Base-by-base conservation (phyloP, 2,113 vertebrate genomes). In the Ammospiza caudacuta region DNA sequence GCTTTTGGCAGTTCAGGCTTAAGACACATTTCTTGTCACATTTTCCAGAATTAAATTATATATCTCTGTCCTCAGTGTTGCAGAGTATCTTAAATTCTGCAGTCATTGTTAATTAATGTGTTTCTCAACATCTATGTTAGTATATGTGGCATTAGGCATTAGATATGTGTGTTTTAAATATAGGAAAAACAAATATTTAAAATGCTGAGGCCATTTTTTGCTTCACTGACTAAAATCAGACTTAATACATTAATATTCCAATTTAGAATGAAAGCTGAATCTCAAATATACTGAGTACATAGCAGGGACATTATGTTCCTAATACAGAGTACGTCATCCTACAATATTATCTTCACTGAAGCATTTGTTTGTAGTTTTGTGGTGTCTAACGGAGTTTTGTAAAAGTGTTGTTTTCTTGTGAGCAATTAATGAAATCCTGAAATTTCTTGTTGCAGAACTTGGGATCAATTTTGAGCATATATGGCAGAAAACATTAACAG, bases 381-480 rank as follows among this genome's bases (percentile, higher is more conserved):
- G 47, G 1, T 70, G 29, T 41, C 44, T 54, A 37, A 37, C 13
- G 8, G 5, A 2, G 83, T 92, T 74, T 59, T 86, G 37, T 64
- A 28, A 37, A 87, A 74, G 11, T 29, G 9, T n/a, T 62, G 20
- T 52, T 89, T 93, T 63, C 64, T 64, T 70, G 29, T 63, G n/a
- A 91, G 52, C 27, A 52, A 39, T 68, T 84, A 90, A 92, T 33
- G 57, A 46, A 73, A 41, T 59, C n/a, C 37, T 80, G 79, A 51
- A 70, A 63, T 73, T 80, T 95, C 63, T 84, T 68, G 4, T 94
- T 97, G 62, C 97, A 99, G 99, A 99, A 93, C 98, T 99, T 84
- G 99, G 99, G 81, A 99, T 99, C 92, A 99, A 98, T 97, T 99
- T 99, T 96, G 97, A 99, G 86, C 98, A 99, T 81, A 99, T 99